Percentiles rank a stretch among this genome's conserved stretches.
These are phyloP conservation scores for Drosophila neonasuta DNA, from an alignment of 2,888 invertebrate species.

Conservation along the genomic window DNA sequence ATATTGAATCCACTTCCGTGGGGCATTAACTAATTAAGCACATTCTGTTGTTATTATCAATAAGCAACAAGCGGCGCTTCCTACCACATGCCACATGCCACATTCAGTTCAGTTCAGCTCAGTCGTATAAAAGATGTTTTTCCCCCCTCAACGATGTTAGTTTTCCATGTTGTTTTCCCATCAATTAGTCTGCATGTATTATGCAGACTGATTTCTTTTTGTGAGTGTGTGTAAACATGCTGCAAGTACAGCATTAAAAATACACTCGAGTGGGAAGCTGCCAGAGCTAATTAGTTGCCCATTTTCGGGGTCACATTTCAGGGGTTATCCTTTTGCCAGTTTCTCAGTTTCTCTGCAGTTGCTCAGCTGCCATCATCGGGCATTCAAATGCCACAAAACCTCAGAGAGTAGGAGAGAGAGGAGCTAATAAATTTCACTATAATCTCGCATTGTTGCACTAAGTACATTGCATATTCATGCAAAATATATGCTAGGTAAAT, in stretches of 20 bases:
- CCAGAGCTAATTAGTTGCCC: conserved; percentile 58
- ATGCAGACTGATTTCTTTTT: conserved; percentile 38
- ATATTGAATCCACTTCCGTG: conserved; percentile 31
- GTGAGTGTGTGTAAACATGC: conserved; percentile 20
- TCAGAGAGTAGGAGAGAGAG: conserved; percentile 49
- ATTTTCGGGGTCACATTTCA: conserved; percentile 7
- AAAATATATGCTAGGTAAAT: conserved; percentile 55
- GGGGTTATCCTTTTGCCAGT: conserved; percentile 25
- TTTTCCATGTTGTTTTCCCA: conserved; percentile 47
- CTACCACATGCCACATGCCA: conserved; percentile 52
- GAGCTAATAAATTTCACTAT: conserved; percentile 75
- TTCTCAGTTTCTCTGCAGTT: conserved; percentile 12
- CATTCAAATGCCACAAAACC: conserved; percentile 51
- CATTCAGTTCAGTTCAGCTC: conserved; percentile 20
- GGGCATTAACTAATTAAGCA: conserved; percentile 55
- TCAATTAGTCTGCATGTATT: conserved; percentile 66
- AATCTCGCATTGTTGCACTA: conserved; percentile 78
- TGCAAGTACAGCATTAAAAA: conserved; percentile 24
- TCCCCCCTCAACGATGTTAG: conserved; percentile 25
- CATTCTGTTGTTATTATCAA: conserved; percentile 47
- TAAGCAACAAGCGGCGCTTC: conserved; percentile 34
- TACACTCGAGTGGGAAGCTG: conserved; percentile 4
- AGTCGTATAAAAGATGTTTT: conserved; percentile 33
- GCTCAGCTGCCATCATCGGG: conserved; percentile 39
- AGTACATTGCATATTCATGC: conserved; percentile 77